Percentiles rank a stretch among this genome's conserved stretches.
Conservation (phyloP, 2,113 vertebrate genomes). For the Festucalex cinctus region DNA sequence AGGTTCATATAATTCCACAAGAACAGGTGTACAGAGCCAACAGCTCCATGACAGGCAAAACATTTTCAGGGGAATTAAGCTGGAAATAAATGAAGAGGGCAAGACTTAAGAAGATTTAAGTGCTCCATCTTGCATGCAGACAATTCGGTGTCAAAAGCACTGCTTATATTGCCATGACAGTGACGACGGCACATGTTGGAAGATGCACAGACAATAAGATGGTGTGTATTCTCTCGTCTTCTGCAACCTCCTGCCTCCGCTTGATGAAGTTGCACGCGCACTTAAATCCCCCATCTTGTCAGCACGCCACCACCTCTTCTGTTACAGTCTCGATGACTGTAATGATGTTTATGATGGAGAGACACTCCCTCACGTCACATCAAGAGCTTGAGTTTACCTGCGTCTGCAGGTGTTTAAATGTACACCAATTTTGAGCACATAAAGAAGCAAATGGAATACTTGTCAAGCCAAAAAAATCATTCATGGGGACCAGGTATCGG, state of each 20-base stretch:
- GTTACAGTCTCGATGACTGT: slow-evolving; percentile 7
- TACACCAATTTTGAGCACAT: neutral
- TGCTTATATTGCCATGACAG: slow-evolving; percentile 53
- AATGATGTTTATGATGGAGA: slow-evolving; percentile 11
- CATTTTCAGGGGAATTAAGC: slow-evolving; percentile 14
- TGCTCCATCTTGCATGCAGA: slow-evolving; percentile 14
- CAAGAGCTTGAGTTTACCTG: slow-evolving; percentile 11
- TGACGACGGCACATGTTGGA: slow-evolving; percentile 43
- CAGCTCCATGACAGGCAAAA: slow-evolving; percentile 32
- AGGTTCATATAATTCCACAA: neutral
- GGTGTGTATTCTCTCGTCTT: slow-evolving; percentile 36
- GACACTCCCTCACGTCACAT: slow-evolving; percentile 25
- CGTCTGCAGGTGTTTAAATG: neutral
- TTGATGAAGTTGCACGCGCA: slow-evolving; percentile 13
- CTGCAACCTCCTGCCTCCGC: slow-evolving; percentile 23
- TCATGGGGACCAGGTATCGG: too few species aligned
- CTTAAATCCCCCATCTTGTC: slow-evolving; percentile 13
- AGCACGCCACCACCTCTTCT: neutral
- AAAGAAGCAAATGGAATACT: neutral
- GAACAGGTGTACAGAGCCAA: neutral
- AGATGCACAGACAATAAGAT: slow-evolving; percentile 58
- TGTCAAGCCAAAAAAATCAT: neutral
- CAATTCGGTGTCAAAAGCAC: neutral
- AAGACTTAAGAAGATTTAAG: slow-evolving; percentile 1
- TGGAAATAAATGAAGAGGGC: slow-evolving; percentile 15